phyloP scores from a whole-genome alignment of 1,140 invertebrate genomes.

The Euborellia annulipes region DNA sequence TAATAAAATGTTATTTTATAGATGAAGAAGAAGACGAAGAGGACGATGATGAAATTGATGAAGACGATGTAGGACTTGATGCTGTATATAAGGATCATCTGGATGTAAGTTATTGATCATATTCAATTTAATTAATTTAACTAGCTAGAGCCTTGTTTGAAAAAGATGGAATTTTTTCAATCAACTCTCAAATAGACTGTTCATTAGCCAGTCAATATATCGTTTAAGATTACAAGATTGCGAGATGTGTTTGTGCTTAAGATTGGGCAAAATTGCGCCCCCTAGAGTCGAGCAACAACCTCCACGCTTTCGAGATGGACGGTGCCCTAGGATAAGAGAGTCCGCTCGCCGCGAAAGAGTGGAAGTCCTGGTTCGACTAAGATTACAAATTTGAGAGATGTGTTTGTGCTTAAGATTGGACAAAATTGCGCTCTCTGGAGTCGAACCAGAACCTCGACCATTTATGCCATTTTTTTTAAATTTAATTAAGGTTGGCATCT shows the following conservation, averaged over 20 bases:
- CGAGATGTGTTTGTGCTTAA: not conserved
- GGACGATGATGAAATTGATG: conserved; percentile 29
- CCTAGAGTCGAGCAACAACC: not conserved
- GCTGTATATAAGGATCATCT: conserved; percentile 56
- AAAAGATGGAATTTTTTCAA: not conserved
- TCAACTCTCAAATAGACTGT: not conserved
- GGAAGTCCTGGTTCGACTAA: no score
- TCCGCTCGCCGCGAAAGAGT: no score
- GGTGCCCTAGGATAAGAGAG: no score
- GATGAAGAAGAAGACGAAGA: conserved; percentile 27
- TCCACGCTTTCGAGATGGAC: no score
- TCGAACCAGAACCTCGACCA: no score
- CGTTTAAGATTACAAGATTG: not conserved
- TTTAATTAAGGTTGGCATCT: no score
- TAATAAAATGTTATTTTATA: no score
- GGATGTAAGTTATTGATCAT: conserved; percentile 29
- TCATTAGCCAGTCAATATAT: not conserved
- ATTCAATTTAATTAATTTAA: not conserved
- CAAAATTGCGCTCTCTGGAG: no score
- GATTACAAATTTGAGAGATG: no score
- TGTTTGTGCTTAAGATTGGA: no score
- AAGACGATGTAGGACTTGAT: conserved; percentile 41
- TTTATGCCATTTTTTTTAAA: no score
- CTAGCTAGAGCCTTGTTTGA: no score
- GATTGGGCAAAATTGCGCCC: not conserved